Evolutionary conservation across 2,113 vertebrate species (phyloP), one percentile per base, ranked within the genome.

Genomic region (Nycticebus coucang): DNA sequence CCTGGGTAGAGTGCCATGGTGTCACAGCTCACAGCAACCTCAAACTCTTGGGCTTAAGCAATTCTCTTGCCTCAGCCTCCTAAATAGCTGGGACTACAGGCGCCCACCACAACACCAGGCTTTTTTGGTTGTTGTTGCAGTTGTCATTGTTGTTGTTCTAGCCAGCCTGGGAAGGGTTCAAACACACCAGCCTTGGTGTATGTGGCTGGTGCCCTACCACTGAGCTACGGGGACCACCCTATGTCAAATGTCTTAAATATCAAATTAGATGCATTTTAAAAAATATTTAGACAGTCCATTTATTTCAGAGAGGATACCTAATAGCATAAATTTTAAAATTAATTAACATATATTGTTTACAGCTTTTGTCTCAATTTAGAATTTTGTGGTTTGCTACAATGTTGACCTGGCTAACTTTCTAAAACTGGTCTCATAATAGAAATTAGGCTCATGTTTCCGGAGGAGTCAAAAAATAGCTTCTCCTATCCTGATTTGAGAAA

Each of bases 391-490:
- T 82, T 83, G 75, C 86, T n/a, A 68, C 1, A 5, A 59, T 24
- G 80, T 80, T 95, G 55, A 90, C 45, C 60, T 62, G 41, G 75
- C 24, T 75, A 9, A 7, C 3, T 55, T 93, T 91, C 71, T 83
- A 93, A 93, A 93, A 68, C 14, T 53, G 59, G 22, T 33, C 30
- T 89, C 26, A 77, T 66, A 66, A 77, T 15, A 91, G 37, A 92
- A 90, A 15, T 93, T 37, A 88, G 82, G 15, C 5, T 87, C 35
- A n/a, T 66, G 19, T 64, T 82, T 80, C 28, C 71, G 11, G 55
- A 86, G 24, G 35, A 78, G 71, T 84, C 5, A 96, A 83, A 90
- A 82, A 64, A 69, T 4, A 89, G 11, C 30, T 86, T 95, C 37
- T 91, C 45, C 57, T 89, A 59, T 55, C 12, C 24, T 86, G n/a